Evolutionary conservation across 2,888 invertebrate genomes (phyloP).

Genomic region (Eristalinus aeneus): DNA sequence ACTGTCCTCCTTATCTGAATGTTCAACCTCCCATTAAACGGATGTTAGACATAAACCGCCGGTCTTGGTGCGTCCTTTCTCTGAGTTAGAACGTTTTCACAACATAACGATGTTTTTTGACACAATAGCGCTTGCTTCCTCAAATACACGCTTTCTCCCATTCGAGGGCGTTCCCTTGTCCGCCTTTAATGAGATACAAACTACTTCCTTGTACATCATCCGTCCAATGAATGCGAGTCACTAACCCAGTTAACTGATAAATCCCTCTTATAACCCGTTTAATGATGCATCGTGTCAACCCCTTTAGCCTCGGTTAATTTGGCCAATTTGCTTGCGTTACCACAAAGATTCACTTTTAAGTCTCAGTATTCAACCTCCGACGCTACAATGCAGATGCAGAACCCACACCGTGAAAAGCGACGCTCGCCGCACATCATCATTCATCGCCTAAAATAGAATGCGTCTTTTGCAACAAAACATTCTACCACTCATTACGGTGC

Average conservation of each 20-base stretch:
- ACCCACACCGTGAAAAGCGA: slow-evolving; percentile 2
- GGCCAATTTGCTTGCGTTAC: slow-evolving; percentile 56
- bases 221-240: background rate
- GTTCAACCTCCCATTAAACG: background rate
- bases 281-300: slow-evolving; percentile 45
- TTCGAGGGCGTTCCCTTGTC: background rate
- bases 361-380: background rate
- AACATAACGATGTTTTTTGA: background rate
- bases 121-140: too few species aligned
- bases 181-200: slow-evolving; percentile 50
- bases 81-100: background rate
- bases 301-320: slow-evolving; percentile 42
- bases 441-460: background rate
- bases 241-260: slow-evolving; percentile 24
- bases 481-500: slow-evolving; percentile 47
- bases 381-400: background rate
- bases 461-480: background rate
- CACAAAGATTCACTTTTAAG: slow-evolving; percentile 38
- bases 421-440: too few species aligned
- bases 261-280: slow-evolving; percentile 27
- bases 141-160: too few species aligned
- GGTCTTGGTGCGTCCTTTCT: too few species aligned
- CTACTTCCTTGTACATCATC: background rate
- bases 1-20: background rate
- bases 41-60: background rate